Percentiles rank a stretch among this genome's conserved stretches.
These are phyloP conservation scores for Exocentrus adspersus DNA, from an alignment of 2,888 invertebrate genomes.

Conservation along the genomic window DNA sequence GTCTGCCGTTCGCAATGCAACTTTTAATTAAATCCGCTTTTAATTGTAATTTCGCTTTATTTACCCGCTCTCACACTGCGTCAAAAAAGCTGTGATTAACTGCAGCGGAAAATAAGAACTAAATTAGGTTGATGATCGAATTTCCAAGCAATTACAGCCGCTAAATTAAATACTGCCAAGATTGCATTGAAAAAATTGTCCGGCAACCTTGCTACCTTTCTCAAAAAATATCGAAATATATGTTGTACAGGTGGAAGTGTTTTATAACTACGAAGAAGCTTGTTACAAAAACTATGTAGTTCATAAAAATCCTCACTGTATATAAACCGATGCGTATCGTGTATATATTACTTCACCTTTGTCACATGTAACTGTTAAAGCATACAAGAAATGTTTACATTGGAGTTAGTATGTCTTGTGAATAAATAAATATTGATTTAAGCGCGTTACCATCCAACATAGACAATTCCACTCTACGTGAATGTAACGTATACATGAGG, in stretches of 20 bases:
- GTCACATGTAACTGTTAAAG: slow-evolving; percentile 23
- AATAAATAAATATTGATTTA: slow-evolving; percentile 26
- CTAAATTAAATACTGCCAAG: neutral
- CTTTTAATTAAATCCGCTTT: slow-evolving; percentile 19
- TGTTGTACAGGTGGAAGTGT: too few species aligned
- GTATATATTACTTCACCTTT: slow-evolving; percentile 15
- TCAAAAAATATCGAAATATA: too few species aligned
- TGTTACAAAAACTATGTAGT: neutral
- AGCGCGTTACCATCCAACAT: slow-evolving; percentile 6
- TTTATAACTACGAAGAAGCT: too few species aligned
- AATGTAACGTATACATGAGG: neutral
- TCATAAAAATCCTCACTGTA: neutral
- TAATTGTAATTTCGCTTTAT: slow-evolving; percentile 20
- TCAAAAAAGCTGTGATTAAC: slow-evolving; percentile 14
- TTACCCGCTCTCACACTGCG: slow-evolving; percentile 4
- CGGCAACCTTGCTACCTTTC: too few species aligned
- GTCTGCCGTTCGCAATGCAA: slow-evolving; percentile 15
- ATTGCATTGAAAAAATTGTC: too few species aligned
- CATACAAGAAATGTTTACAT: slow-evolving; percentile 23
- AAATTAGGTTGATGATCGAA: slow-evolving; percentile 10
- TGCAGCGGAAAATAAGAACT: slow-evolving; percentile 6
- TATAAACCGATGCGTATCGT: slow-evolving; percentile 9
- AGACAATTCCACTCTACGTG: slow-evolving; percentile 9
- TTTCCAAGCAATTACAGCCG: slow-evolving; percentile 9
- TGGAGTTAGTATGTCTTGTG: slow-evolving; percentile 23